Evolutionary conservation across 2,113 vertebrate genomes (phyloP).

Genomic region (Gallinago paraguaiae): DNA sequence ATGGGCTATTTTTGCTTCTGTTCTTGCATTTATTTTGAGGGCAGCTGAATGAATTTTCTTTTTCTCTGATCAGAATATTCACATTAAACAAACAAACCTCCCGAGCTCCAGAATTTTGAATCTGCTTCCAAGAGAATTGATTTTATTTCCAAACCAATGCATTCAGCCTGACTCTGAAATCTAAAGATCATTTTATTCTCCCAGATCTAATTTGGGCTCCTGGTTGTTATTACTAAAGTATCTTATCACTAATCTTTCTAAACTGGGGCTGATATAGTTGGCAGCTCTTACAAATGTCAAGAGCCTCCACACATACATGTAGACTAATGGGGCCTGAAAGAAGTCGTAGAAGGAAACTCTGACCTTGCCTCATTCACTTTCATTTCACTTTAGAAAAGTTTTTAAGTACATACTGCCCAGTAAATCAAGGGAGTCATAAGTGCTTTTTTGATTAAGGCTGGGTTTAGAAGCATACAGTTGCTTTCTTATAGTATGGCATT

Average conservation of each 20-base stretch:
- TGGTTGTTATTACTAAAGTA: not conserved
- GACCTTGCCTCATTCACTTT: not conserved
- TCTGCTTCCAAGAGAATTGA: not conserved
- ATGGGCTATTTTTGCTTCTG: not conserved
- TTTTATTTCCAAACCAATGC: slow-evolving; percentile 9
- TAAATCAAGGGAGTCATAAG: not conserved
- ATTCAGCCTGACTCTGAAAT: slow-evolving; percentile 22
- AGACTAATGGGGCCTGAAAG: not conserved
- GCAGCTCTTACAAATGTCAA: not conserved
- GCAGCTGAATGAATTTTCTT: not conserved
- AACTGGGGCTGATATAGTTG: not conserved
- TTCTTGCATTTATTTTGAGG: not conserved
- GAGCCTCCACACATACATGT: not conserved
- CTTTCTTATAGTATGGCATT: not conserved
- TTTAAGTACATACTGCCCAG: not conserved
- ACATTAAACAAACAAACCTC: not conserved
- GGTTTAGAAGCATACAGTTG: not conserved
- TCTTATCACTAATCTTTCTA: not conserved
- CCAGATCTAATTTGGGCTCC: not conserved
- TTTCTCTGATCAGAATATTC: not conserved
- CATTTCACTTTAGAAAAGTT: not conserved
- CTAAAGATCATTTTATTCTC: not conserved
- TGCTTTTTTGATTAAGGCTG: not conserved
- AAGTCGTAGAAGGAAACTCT: not conserved
- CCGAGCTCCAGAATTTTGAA: not conserved